Evolutionary conservation across 2,113 vertebrate species (phyloP).

Genomic region (Sapajus apella): DNA sequence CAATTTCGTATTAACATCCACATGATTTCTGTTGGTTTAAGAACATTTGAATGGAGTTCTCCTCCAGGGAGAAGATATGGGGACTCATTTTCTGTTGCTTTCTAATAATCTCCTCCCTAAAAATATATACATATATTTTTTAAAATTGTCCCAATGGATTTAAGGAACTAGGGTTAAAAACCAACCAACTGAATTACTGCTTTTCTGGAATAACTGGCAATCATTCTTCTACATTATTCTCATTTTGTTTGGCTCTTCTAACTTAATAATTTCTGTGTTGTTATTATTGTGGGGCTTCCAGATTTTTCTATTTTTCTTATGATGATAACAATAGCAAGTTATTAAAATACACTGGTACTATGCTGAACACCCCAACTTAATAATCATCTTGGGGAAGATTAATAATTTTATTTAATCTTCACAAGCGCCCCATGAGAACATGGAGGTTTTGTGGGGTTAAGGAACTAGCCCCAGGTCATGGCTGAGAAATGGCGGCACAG

Average conservation of each 20-base stretch:
- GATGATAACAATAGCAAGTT: not conserved
- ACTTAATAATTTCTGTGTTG: slow-evolving; percentile 49
- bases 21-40: not conserved
- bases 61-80: not conserved
- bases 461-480: not conserved
- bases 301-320: slow-evolving; percentile 53
- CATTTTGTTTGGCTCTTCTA: slow-evolving; percentile 49
- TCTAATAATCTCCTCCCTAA: slow-evolving; percentile 20
- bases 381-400: not conserved
- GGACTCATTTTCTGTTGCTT: not conserved
- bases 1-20: not conserved
- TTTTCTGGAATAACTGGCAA: slow-evolving; percentile 20
- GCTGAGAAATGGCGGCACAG: not conserved
- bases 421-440: not conserved
- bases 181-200: not conserved
- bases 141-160: slow-evolving; percentile 17
- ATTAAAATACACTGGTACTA: not conserved
- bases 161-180: slow-evolving; percentile 50
- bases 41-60: not conserved
- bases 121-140: not conserved
- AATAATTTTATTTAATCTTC: not conserved
- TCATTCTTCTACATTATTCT: slow-evolving; percentile 8
- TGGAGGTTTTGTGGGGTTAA: not conserved
- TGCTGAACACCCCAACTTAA: not conserved
- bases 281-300: slow-evolving; percentile 44